Percentiles rank a stretch among this genome's conserved stretches.
These are phyloP conservation scores for Halesus radiatus DNA, from an alignment of 1,140 invertebrate genomes.

Conservation along the genomic window DNA sequence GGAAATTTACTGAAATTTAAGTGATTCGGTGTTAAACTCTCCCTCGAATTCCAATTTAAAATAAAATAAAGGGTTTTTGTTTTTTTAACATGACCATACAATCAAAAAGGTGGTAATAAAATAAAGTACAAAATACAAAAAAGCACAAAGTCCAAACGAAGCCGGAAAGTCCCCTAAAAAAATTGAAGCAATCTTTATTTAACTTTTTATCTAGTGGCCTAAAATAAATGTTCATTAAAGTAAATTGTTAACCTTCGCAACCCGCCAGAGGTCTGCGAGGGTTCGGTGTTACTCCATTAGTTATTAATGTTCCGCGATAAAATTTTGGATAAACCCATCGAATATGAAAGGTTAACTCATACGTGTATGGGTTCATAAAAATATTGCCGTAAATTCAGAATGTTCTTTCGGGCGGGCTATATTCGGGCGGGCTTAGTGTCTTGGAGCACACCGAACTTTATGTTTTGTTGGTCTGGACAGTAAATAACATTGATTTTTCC, in stretches of 20 bases:
- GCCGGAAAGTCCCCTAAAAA: too few species aligned
- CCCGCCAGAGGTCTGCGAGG: conserved; percentile 6
- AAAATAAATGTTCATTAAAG: neutral
- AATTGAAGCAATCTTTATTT: too few species aligned
- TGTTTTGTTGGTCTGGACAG: neutral
- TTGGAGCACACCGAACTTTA: neutral
- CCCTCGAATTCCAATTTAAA: too few species aligned
- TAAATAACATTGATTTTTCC: too few species aligned
- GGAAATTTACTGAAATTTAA: too few species aligned
- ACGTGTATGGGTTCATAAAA: conserved; percentile 13
- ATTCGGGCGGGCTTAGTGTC: conserved; percentile 4
- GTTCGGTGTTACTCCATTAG: conserved; percentile 4
- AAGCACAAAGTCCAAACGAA: too few species aligned
- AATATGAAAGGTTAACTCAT: conserved; percentile 25
- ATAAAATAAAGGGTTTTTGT: too few species aligned
- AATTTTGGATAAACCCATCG: conserved; percentile 32
- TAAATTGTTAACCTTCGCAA: conserved; percentile 21
- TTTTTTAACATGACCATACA: too few species aligned
- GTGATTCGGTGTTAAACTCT: too few species aligned
- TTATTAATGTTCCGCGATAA: conserved; percentile 32
- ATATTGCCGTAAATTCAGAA: neutral
- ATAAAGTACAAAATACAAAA: too few species aligned
- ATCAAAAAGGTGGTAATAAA: too few species aligned
- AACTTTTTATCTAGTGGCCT: neutral
- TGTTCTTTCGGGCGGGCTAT: neutral